These are phyloP conservation scores for Ametastegia equiseti DNA, from an alignment of 2,888 invertebrate species.

Conservation along the genomic window DNA sequence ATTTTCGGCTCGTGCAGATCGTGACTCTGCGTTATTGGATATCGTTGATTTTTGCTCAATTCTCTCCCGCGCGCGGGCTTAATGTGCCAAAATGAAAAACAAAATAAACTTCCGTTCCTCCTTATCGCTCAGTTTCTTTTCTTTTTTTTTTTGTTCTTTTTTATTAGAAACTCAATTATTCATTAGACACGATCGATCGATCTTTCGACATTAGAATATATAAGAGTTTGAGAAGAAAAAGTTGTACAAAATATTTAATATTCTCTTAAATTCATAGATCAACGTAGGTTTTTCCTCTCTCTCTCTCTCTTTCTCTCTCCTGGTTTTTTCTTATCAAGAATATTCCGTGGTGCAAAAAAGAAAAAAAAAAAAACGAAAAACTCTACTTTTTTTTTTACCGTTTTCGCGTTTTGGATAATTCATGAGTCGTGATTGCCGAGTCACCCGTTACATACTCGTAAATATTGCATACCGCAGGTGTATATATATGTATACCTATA, in stretches of 20 bases:
- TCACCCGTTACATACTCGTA: constrained; percentile 15
- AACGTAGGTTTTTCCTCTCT: too few species aligned
- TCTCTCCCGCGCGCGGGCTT: not conserved
- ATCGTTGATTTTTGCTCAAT: constrained; percentile 14
- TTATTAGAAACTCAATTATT: not conserved
- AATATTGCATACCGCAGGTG: not conserved
- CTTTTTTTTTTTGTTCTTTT: too few species aligned
- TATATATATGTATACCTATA: not conserved
- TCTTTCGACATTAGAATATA: not conserved
- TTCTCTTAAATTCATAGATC: too few species aligned
- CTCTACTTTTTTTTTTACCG: not conserved
- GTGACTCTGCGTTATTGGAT: constrained; percentile 23
- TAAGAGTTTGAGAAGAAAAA: too few species aligned
- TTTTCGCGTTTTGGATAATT: not conserved
- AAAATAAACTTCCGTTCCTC: not conserved
- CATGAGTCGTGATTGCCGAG: constrained; percentile 19
- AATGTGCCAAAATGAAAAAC: not conserved
- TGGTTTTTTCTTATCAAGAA: too few species aligned
- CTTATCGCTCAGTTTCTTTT: not conserved
- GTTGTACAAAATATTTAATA: too few species aligned
- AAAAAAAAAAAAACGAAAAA: too few species aligned
- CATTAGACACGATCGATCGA: not conserved
- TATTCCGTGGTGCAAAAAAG: too few species aligned
- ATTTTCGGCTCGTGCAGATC: not conserved
- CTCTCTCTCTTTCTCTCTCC: too few species aligned